Evolutionary conservation across 2,113 vertebrate species (phyloP).

Genomic region (Anoura caudifer): DNA sequence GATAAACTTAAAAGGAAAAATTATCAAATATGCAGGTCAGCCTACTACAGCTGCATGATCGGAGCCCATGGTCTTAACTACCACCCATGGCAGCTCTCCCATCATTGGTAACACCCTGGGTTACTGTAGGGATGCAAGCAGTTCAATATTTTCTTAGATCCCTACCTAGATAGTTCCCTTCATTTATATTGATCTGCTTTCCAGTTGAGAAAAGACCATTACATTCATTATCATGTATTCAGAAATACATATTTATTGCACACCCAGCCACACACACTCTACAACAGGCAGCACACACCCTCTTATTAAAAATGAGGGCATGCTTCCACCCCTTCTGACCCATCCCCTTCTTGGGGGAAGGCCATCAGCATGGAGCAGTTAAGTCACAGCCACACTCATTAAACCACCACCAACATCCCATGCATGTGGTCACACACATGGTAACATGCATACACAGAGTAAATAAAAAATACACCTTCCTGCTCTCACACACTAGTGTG

Average conservation of each 20-base stretch:
- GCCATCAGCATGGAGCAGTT: not conserved
- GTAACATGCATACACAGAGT: not conserved
- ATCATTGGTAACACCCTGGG: too few relatives aligned
- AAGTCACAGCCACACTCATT: not conserved
- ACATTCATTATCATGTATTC: too few relatives aligned
- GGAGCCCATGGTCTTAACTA: not conserved
- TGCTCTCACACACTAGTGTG: not conserved
- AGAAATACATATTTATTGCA: too few relatives aligned
- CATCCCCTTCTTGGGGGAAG: too few relatives aligned
- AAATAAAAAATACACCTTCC: not conserved
- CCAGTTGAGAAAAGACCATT: not conserved
- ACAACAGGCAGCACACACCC: not conserved
- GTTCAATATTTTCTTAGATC: not conserved
- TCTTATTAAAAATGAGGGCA: not conserved
- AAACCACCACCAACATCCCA: not conserved
- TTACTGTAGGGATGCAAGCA: not conserved
- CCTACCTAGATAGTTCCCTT: not conserved
- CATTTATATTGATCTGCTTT: not conserved
- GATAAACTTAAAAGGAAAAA: too few relatives aligned
- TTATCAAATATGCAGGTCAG: not conserved
- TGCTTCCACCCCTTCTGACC: not conserved
- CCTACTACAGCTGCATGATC: not conserved
- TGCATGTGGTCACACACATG: too few relatives aligned
- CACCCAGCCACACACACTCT: not conserved
- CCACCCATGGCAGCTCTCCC: too few relatives aligned